Base-by-base conservation (phyloP, 1,140 invertebrate genomes). In the Melanaphis sacchari region DNA sequence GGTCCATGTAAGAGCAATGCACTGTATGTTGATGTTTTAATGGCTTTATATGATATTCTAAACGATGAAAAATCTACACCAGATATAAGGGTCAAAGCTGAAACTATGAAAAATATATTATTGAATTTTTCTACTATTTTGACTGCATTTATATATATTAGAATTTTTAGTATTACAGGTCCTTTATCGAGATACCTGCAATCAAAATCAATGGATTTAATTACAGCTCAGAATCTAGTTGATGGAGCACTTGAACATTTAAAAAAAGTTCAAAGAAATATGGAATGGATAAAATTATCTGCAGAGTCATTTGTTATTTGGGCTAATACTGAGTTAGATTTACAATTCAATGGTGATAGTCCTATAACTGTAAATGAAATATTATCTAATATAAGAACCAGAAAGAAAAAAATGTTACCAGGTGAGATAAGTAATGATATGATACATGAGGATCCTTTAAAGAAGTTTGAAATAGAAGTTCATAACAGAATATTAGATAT, bases 41-140 rank as follows among this genome's bases (percentile, higher is more conserved):
- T 84, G 82, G 24, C 40, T 41, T 84, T 84, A 41, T 84, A 41
- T 85, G 82, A 85, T 31, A 85, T 43, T 85, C 7, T 85, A 43
- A 85, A 85, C 4, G 22, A 85, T 85, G 40, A 85, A 85, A 85
- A 85, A 85, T 41, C 82, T 43, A 85, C 38, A 41, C 40, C 82
- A 41, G 82, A 85, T 43, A 85, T 85, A 85, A 85, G 40, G 40
- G 40, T 85, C 82, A 85, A 85, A 87, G 85, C 85, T 87, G 85
- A 87, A 36, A 49, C 85, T 87, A 87, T 87, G 85, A 87, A 36
- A 87, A 87, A 49, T 87, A 36, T 15, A n/a, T 87, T 36, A 87
- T 49, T 87, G 15, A n/a, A 46, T 87, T 87, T 87, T 87, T 87
- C 43, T 87, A 87, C 43, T 18, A 87, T 46, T 21, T 49, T 87